Evolutionary conservation across 2,113 vertebrate genomes (phyloP), one percentile per base, ranked within the genome.

Genomic region (Solea solea): DNA sequence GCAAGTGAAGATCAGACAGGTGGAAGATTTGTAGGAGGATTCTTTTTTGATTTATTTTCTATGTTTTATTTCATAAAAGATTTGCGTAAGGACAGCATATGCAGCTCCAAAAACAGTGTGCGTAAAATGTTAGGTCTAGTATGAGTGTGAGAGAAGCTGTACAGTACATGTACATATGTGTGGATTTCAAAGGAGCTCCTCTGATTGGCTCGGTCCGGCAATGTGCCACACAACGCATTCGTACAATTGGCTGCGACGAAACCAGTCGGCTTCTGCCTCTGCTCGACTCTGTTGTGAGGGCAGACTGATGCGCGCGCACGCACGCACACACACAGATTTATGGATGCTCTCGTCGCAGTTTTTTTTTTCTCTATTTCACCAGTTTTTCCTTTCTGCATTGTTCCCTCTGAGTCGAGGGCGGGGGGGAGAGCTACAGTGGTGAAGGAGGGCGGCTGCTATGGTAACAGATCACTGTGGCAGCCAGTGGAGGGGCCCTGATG

Each of bases 361-460:
- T 53, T 60, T 78, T 77, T 57, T 51, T 40, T 13, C 27, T 34
- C 39, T 27, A 41, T 83, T 81, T 62, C 52, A 78, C 80, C 59
- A 67, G 69, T 78, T 90, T 77, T 79, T 60, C 64, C 73, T 86
- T 72, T 83, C 67, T 78, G 53, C 66, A 44, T 83, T 72, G 70
- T 69, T 83, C 78, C 78, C 77, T 85, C 71, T 65, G 73, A 88
- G 74, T 77, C 52, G 73, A 66, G 50, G 66, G 77, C 45, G 69
- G 14, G 69, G 76, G 46, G 71, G n/a, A 54, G 71, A 45, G 63
- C 51, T 65, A 69, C 64, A 76, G 86, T 4, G 64, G 57, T 59
- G 58, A 75, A 78, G 68, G 81, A 82, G 86, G 73, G 72, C 70
- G 82, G 89, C 84, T 91, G 88, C 90, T 90, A 91, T 92, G 90